phyloP scores from a whole-genome alignment of 2,113 vertebrate genomes.

The Gorsachius goisagi region DNA sequence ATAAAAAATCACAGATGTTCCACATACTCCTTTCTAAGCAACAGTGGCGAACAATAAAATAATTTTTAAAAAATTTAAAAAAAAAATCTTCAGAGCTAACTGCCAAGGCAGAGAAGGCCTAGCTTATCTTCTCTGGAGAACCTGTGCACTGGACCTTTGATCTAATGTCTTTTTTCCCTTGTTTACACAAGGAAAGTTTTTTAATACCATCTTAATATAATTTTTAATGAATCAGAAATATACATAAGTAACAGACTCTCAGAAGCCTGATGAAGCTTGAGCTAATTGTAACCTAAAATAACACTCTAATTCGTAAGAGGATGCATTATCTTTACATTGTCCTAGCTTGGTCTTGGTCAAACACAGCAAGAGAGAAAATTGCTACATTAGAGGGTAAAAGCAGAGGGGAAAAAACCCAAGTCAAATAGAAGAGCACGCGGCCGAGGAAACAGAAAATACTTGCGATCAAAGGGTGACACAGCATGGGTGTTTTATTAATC shows the following conservation, averaged over 20 bases:
- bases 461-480: not conserved
- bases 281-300: not conserved
- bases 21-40: not conserved
- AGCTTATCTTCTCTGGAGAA: not conserved
- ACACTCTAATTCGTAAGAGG: not conserved
- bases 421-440: rapidly evolving
- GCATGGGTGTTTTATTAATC: not conserved
- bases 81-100: not conserved
- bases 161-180: not conserved
- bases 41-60: not conserved
- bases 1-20: not conserved
- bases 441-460: not conserved
- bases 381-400: not conserved
- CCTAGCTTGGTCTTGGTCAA: not conserved
- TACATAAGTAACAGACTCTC: not conserved
- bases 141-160: not conserved
- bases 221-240: not conserved
- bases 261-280: not conserved
- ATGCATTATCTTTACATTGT: not conserved
- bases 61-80: not conserved
- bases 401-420: rapidly evolving
- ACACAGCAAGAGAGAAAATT: not conserved
- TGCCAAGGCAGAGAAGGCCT: not conserved
- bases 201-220: not conserved
- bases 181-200: not conserved